Percentiles rank a stretch among this genome's conserved stretches.
phyloP scores from a whole-genome alignment of 2,113 vertebrate genomes.

The Chauna torquata region DNA sequence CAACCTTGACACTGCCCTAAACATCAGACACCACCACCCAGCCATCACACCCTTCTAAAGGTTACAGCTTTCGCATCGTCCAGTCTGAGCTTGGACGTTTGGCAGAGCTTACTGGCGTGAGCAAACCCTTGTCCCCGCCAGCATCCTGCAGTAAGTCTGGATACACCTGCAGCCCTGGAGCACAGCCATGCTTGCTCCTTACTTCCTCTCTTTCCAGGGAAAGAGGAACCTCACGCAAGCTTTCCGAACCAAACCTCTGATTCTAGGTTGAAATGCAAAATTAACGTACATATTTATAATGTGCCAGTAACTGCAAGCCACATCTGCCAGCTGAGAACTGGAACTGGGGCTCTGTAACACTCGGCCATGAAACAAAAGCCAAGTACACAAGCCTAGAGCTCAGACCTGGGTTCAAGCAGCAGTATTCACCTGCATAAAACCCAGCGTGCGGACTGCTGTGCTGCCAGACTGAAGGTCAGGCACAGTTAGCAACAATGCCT shows the following conservation, averaged over 20 bases:
- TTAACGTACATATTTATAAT: background rate
- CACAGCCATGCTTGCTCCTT: fast-evolving
- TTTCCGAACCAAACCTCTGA: background rate
- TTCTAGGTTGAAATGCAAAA: background rate
- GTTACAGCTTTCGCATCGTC: fast-evolving
- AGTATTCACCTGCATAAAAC: background rate
- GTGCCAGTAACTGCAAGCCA: background rate
- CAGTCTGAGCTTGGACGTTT: background rate
- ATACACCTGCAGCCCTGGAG: background rate
- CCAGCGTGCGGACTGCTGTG: background rate
- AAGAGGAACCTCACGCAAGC: background rate
- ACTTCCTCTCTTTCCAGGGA: background rate
- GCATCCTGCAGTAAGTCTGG: background rate
- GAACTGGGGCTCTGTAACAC: background rate
- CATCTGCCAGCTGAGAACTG: background rate
- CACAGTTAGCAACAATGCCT: background rate
- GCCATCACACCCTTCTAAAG: background rate
- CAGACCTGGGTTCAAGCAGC: background rate
- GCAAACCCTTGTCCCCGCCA: background rate
- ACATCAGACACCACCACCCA: background rate
- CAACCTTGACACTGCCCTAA: background rate
- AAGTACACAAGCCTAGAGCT: background rate
- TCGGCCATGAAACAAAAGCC: background rate
- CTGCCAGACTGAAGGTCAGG: background rate
- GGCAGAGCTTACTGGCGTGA: background rate